Percentiles rank a stretch among this genome's conserved stretches.
phyloP scores from a whole-genome alignment of 2,797 vertebrate genomes.

The Percopsis omiscomaycus region DNA sequence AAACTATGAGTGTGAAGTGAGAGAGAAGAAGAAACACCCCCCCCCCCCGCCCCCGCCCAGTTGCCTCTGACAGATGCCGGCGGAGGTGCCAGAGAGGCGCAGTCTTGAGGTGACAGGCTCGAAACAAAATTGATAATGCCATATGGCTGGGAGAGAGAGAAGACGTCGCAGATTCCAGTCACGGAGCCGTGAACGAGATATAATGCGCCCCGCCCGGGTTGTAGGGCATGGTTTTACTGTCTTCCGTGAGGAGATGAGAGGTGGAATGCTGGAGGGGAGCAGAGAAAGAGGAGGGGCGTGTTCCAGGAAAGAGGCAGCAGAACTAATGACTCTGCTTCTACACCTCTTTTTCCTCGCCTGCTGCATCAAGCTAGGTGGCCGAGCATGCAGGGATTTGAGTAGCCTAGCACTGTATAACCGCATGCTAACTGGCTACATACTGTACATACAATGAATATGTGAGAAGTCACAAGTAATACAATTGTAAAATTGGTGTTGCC shows the following conservation, averaged over 20 bases:
- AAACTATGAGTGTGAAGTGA: conserved; percentile 4
- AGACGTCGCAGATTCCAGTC: conserved; percentile 57
- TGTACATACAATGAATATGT: conserved; percentile 1
- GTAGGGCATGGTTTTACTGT: conserved; percentile 56
- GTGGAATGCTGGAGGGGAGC: not conserved
- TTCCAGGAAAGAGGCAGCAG: conserved; percentile 32
- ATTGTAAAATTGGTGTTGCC: too few species aligned
- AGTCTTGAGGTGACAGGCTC: conserved; percentile 70
- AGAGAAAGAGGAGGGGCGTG: conserved; percentile 34
- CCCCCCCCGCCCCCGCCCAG: conserved; percentile 45
- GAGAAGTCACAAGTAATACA: too few species aligned
- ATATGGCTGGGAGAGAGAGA: not conserved
- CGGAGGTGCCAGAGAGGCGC: conserved; percentile 59
- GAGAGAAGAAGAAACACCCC: conserved; percentile 46
- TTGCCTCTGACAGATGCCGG: conserved; percentile 62
- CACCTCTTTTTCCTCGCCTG: not conserved
- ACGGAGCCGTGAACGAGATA: conserved; percentile 54
- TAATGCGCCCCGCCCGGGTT: conserved; percentile 51
- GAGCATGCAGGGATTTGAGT: conserved; percentile 2
- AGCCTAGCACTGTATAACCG: not conserved
- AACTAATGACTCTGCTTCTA: conserved; percentile 11
- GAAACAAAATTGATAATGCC: too few species aligned
- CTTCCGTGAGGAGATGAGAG: conserved; percentile 20
- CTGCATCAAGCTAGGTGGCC: conserved; percentile 16
- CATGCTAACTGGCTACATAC: conserved; percentile 28